Conservation (phyloP, 30 jellyfish, hydroid and myxozoan genomes). For the Hydractinia echinata region DNA sequence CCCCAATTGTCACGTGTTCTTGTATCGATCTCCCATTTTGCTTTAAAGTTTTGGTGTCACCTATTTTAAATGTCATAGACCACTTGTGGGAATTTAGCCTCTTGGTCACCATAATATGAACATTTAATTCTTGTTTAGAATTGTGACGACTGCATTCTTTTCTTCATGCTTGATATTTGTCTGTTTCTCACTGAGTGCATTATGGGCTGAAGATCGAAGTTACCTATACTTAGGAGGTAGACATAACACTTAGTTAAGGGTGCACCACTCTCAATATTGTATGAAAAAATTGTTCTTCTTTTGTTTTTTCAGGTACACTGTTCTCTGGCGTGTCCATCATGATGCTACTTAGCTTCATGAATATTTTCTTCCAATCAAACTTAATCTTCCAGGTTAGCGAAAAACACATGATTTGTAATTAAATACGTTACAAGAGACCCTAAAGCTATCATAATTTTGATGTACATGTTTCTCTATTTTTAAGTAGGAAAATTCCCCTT, state of each 20-base stretch:
- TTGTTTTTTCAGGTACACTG: constrained; percentile 50
- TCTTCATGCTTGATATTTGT: constrained; percentile 86
- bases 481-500: neutral
- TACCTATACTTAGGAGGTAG: constrained; percentile 90
- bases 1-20: too few species aligned
- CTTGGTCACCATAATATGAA: neutral
- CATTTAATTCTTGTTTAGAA: constrained; percentile 41
- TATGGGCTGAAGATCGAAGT: constrained; percentile 92
- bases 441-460: neutral
- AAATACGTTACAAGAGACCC: too few species aligned
- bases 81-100: too few species aligned
- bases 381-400: constrained; percentile 59
- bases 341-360: constrained; percentile 56
- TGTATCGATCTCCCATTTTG: too few species aligned
- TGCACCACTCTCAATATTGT: too few species aligned
- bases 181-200: constrained; percentile 87
- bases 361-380: constrained; percentile 72
- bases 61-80: too few species aligned
- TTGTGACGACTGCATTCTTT: constrained; percentile 89
- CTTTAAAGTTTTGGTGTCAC: too few species aligned
- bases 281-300: neutral
- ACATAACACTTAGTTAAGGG: too few species aligned
- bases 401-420: neutral
- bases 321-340: constrained; percentile 55
- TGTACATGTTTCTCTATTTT: neutral